Base-by-base conservation (phyloP, 2,797 vertebrate genomes). In the Fistularia commersonii region DNA sequence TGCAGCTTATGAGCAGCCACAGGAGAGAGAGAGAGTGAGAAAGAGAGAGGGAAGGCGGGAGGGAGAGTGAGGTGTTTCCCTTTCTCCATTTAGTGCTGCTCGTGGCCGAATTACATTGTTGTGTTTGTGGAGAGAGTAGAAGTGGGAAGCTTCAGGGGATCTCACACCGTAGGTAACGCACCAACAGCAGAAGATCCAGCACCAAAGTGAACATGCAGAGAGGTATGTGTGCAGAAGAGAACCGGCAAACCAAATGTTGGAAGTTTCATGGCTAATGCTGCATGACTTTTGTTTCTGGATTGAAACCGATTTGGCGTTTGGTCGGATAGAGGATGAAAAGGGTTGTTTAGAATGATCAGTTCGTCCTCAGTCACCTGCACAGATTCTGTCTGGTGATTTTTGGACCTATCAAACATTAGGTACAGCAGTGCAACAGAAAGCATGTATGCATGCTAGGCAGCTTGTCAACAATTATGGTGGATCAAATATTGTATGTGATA, bases 141-240 rank as follows among this genome's bases (percentile, higher is more conserved):
- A 35, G 53, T 33, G 3, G 13, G n/a, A n/a, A 23, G 23, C 23
- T 23, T 23, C 23, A 23, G 23, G 23, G 23, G 23, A 23, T 2
- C 23, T 23, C 23, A 23, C 23, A 23, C 23, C 23, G 4, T 23
- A 23, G 23, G 23, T 23, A 23, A 23, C 23, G 4, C 23, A 23
- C 23, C 47, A 46, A 39, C 38, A 52, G 40, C 14, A 54, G 56
- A 47, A 59, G 49, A 59, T n/a, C 15, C 23, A 45, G 39, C 48
- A 39, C 59, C 54, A 47, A 2, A 41, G 33, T 55, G 60, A 66
- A 48, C 43, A 67, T 69, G 64, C 64, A 64, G 63, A 65, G 48
- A 71, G 77, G 77, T 82, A 81, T 14, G 78, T 81, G 54, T 39
- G 48, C 46, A 23, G 23, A 23, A 4, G 23, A 23, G 23, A 23